A percentile compares a stretch with the other conserved stretches of the same genome.
Evolutionary conservation across 1,140 invertebrate species (phyloP).

Genomic region (Drosophila ironensis): DNA sequence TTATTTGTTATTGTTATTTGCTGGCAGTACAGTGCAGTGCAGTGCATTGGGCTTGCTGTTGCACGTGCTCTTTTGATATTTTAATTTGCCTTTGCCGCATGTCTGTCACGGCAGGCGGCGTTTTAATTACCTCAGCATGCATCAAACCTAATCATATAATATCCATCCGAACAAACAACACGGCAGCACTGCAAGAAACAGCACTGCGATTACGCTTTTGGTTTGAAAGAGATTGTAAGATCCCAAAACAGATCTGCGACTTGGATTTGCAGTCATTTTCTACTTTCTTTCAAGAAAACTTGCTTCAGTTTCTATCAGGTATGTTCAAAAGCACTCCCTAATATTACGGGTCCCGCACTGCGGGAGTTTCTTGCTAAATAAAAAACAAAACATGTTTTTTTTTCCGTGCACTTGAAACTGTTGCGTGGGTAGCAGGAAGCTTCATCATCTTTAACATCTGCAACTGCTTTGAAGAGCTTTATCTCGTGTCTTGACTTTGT

Average conservation of each 20-base stretch:
- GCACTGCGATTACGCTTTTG: not conserved
- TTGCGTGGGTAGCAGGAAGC: conserved; percentile 47
- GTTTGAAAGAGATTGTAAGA: no score
- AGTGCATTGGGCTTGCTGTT: no score
- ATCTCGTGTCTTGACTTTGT: conserved; percentile 1
- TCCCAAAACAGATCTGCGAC: no score
- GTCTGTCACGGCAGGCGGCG: conserved; percentile 57
- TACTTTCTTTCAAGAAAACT: no score
- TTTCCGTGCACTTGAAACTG: not conserved
- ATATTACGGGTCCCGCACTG: no score
- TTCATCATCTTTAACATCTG: not conserved
- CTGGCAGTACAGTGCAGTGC: not conserved
- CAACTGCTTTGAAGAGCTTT: not conserved
- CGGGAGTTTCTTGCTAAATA: no score
- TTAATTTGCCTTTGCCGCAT: conserved; percentile 45
- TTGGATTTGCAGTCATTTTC: no score
- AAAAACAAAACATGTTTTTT: no score
- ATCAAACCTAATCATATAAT: conserved; percentile 35
- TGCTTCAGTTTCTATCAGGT: no score
- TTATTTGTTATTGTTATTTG: conserved; percentile 42
- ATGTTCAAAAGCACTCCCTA: no score
- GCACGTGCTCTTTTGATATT: conserved; percentile 66
- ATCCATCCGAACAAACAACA: not conserved
- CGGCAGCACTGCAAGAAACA: not conserved
- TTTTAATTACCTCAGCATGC: conserved; percentile 60